Conservation (phyloP, 2,113 vertebrate genomes). For the Nyctereutes procyonoides region DNA sequence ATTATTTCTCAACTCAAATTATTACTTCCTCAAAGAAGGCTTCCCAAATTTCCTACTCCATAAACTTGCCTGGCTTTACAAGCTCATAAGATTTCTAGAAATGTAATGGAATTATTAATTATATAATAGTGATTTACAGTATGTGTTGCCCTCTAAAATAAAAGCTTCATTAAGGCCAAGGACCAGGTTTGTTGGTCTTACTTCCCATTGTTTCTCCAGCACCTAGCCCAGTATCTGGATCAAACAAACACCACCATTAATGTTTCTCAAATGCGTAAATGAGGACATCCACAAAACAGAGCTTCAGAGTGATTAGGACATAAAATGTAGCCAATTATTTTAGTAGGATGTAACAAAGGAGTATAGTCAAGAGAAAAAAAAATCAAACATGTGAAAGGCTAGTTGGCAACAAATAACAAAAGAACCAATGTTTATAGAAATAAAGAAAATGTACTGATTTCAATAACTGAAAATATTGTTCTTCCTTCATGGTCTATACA, state of each 20-base stretch:
- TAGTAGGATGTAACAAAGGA: neutral
- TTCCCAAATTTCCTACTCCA: neutral
- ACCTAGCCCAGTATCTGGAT: neutral
- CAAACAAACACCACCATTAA: neutral
- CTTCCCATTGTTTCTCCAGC: neutral
- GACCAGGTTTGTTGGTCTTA: neutral
- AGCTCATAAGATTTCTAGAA: neutral
- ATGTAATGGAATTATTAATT: neutral
- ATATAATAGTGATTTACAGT: neutral
- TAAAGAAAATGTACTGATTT: neutral
- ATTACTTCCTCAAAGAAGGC: neutral
- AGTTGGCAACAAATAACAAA: neutral
- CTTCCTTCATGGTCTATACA: neutral
- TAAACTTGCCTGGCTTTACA: neutral
- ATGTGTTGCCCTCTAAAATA: neutral
- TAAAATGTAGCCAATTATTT: neutral
- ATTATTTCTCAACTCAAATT: neutral
- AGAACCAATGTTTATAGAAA: neutral
- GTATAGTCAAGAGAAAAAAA: neutral
- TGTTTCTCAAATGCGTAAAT: neutral
- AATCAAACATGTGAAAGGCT: neutral
- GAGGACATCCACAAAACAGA: neutral
- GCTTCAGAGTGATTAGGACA: neutral
- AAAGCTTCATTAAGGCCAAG: neutral
- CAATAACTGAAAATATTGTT: neutral